A percentile compares a stretch with the other conserved stretches of the same genome.
These are phyloP conservation scores for Dermatemys mawii DNA, from an alignment of 2,113 vertebrate species.

Conservation along the genomic window DNA sequence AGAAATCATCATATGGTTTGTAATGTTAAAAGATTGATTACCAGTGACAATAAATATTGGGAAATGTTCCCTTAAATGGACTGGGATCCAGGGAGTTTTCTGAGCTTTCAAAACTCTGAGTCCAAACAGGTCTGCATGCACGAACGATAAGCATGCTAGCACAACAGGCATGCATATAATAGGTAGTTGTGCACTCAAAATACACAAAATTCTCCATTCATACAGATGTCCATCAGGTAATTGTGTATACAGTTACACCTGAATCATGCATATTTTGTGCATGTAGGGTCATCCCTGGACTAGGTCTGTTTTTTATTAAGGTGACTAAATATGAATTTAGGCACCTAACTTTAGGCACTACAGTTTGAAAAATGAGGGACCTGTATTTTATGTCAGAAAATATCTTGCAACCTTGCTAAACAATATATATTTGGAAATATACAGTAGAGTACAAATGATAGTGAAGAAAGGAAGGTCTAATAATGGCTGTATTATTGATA, in stretches of 20 bases:
- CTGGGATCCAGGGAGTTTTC: neutral
- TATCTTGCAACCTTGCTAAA: neutral
- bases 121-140: neutral
- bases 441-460: neutral
- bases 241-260: neutral
- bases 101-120: neutral
- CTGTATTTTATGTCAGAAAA: neutral
- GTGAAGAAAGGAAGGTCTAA: neutral
- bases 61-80: neutral
- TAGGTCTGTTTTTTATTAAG: neutral
- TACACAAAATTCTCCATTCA: neutral
- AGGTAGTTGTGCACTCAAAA: neutral
- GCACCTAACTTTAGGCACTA: neutral
- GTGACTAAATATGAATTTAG: neutral
- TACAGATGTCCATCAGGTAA: neutral
- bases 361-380: neutral
- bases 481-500: neutral
- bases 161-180: neutral
- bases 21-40: neutral
- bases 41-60: neutral
- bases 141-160: neutral
- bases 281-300: neutral
- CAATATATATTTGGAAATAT: neutral
- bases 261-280: neutral
- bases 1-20: neutral